Evolutionary conservation across 2,113 vertebrate species (phyloP).

Genomic region (Gorsachius goisagi): DNA sequence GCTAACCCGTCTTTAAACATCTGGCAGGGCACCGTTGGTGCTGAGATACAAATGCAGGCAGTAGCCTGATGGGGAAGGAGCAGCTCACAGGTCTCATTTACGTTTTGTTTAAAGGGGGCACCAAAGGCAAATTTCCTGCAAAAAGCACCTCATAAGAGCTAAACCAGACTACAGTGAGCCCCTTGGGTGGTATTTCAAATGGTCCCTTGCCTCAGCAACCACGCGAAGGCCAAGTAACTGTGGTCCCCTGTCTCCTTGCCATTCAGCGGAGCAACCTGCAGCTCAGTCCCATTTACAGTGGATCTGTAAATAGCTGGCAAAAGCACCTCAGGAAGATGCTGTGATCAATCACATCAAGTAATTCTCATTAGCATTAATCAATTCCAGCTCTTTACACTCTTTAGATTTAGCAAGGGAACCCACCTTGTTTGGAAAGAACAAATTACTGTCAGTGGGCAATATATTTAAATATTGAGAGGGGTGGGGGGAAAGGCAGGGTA

Average conservation of each 20-base stretch:
- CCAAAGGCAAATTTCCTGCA: background rate
- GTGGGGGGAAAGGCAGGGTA: background rate
- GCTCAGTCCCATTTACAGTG: background rate
- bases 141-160: background rate
- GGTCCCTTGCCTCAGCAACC: background rate
- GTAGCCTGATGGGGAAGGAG: background rate
- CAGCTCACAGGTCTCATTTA: background rate
- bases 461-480: background rate
- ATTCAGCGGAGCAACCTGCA: background rate
- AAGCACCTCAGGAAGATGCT: background rate
- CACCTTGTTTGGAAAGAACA: background rate
- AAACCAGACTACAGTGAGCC: fast-evolving
- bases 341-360: background rate
- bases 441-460: background rate
- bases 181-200: background rate
- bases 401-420: background rate
- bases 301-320: background rate
- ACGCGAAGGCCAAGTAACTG: background rate
- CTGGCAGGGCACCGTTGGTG: background rate
- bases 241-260: background rate
- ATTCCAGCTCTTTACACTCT: background rate
- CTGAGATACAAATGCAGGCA: background rate
- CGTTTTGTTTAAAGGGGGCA: background rate
- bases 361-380: background rate
- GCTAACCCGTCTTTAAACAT: background rate